A percentile compares a stretch with the other conserved stretches of the same genome.
Evolutionary conservation across 2,797 vertebrate species (phyloP).

Genomic region (Todus mexicanus): DNA sequence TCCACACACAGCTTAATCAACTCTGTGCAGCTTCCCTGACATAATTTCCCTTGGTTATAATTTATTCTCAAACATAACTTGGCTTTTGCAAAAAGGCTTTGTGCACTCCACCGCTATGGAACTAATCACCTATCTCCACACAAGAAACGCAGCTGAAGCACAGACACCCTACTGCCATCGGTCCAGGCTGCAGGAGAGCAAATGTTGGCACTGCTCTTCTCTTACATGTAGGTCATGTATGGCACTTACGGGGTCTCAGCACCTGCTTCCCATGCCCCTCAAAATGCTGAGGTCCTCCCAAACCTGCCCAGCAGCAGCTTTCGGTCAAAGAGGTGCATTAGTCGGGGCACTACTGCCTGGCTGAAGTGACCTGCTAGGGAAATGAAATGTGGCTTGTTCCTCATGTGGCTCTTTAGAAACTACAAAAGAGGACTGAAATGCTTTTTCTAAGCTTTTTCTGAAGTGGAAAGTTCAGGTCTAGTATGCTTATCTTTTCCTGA

Average conservation of each 20-base stretch:
- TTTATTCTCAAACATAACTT: not conserved
- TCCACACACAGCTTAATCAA: not conserved
- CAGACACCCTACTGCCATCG: not conserved
- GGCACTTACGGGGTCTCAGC: accelerated
- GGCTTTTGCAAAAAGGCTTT: not conserved
- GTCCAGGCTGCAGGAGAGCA: not conserved
- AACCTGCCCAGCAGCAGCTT: not conserved
- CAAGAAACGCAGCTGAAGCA: not conserved
- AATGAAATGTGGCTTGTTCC: not conserved
- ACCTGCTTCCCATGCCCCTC: not conserved
- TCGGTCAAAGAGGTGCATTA: not conserved
- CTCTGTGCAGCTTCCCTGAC: not conserved
- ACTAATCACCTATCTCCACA: not conserved
- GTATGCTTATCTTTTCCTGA: not conserved
- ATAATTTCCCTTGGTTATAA: not conserved
- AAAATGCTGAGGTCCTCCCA: not conserved
- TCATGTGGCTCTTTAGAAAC: not conserved
- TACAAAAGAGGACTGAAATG: not conserved
- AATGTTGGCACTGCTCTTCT: accelerated
- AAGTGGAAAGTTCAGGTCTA: not conserved
- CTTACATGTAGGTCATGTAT: accelerated
- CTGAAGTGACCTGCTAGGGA: not conserved
- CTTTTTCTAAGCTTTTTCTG: not conserved
- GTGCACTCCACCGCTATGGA: not conserved
- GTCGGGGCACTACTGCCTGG: not conserved